Evolutionary conservation across 1,140 invertebrate species (phyloP).

Genomic region (Pseudomyrmex pallidus): DNA sequence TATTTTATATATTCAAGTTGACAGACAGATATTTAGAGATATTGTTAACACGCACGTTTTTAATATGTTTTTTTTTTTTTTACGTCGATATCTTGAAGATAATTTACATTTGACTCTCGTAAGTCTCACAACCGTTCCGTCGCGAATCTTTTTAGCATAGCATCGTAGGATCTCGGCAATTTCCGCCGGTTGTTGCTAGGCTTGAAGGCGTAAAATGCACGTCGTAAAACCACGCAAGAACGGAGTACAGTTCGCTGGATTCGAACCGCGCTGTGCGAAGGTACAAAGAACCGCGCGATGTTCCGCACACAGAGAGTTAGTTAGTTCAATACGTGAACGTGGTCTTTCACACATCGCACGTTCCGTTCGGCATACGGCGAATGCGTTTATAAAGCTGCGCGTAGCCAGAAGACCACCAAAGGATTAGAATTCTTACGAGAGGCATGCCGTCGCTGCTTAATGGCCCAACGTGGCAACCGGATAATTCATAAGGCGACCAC

Average conservation of each 20-base stretch:
- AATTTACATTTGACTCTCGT: background rate
- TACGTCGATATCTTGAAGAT: background rate
- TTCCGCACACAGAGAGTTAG: conserved; percentile 41
- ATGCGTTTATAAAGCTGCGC: conserved; percentile 18
- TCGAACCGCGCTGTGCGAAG: conserved; percentile 4
- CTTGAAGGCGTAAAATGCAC: conserved; percentile 19
- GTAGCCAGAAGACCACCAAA: conserved; percentile 11
- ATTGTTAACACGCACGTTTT: too few species aligned
- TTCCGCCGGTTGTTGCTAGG: background rate
- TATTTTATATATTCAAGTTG: background rate
- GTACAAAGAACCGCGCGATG: background rate
- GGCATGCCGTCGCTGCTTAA: conserved; percentile 42
- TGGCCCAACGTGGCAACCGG: conserved; percentile 31
- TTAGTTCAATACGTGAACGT: conserved; percentile 26
- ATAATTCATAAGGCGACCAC: conserved; percentile 58
- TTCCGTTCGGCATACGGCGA: conserved; percentile 1
- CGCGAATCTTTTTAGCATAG: background rate
- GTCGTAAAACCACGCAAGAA: conserved; percentile 5
- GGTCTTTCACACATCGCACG: conserved; percentile 20
- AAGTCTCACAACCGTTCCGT: background rate
- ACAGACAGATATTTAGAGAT: too few species aligned
- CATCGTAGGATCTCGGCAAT: background rate
- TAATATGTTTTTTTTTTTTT: too few species aligned
- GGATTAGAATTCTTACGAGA: conserved; percentile 51
- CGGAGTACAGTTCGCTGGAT: background rate